phyloP scores from a whole-genome alignment of 2,888 invertebrate species.

The Euclidia mi region DNA sequence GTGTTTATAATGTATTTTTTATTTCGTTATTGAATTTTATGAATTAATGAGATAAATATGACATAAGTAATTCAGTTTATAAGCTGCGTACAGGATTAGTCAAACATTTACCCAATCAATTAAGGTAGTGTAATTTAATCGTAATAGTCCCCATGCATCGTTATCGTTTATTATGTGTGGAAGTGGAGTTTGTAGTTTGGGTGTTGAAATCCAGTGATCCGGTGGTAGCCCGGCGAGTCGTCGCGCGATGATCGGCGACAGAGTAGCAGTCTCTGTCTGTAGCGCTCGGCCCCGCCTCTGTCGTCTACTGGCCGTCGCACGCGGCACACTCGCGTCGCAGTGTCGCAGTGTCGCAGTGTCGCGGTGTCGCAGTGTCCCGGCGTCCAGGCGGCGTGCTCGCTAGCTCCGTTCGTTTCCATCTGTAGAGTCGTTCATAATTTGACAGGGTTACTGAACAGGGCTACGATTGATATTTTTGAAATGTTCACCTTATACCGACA shows the following conservation, averaged over 20 bases:
- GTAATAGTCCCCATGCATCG: conserved; percentile 54
- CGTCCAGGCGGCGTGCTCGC: neutral
- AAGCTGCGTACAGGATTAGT: conserved; percentile 72
- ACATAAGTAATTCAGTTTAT: conserved; percentile 62
- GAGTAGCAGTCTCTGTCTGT: conserved; percentile 6
- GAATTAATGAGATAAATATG: conserved; percentile 55
- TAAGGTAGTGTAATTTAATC: conserved; percentile 59
- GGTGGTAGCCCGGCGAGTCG: conserved; percentile 22
- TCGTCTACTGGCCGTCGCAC: no score
- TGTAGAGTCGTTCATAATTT: conserved; percentile 23
- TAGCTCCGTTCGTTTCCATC: conserved; percentile 9
- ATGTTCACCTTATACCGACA: conserved; percentile 18
- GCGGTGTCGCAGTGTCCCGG: no score
- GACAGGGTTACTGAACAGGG: conserved; percentile 46
- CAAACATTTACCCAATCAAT: conserved; percentile 64
- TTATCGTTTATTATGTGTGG: conserved; percentile 46
- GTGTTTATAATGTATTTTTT: conserved; percentile 45
- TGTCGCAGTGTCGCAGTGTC: no score
- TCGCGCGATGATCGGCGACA: conserved; percentile 9
- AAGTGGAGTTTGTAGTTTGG: conserved; percentile 44
- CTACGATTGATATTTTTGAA: conserved; percentile 31
- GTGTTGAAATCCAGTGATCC: conserved; percentile 15
- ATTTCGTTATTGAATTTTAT: conserved; percentile 46
- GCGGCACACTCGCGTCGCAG: no score
- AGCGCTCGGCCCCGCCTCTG: no score